phyloP scores from a whole-genome alignment of 2,113 vertebrate species.

The Zosterops pallidus region DNA sequence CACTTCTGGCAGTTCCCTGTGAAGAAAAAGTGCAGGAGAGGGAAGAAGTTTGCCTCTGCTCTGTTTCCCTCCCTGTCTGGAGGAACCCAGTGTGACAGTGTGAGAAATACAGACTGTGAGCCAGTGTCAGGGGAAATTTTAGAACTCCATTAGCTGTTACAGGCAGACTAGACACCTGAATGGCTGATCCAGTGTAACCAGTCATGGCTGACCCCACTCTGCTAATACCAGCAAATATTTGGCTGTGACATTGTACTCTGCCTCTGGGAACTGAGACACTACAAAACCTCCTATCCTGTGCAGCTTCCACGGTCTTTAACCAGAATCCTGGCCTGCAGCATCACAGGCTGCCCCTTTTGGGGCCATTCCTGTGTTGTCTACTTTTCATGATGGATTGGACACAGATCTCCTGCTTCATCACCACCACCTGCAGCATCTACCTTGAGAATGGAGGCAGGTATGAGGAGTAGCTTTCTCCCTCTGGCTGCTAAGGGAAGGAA shows the following conservation, averaged over 20 bases:
- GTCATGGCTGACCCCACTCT: background rate
- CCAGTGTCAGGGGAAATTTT: background rate
- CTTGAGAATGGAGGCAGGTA: background rate
- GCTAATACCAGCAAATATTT: background rate
- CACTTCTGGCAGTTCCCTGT: background rate
- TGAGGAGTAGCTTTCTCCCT: background rate
- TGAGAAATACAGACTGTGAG: background rate
- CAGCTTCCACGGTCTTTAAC: background rate
- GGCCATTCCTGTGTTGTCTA: background rate
- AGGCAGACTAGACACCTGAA: background rate
- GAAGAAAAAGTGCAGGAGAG: background rate
- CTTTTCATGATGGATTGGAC: background rate
- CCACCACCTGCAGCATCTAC: background rate
- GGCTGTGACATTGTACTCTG: background rate
- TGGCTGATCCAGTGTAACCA: background rate
- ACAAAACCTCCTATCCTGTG: background rate
- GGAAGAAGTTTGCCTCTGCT: background rate
- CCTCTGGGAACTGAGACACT: background rate
- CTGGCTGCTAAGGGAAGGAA: background rate
- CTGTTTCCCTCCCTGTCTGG: background rate
- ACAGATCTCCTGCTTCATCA: background rate
- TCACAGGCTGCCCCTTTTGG: background rate
- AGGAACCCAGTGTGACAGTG: background rate
- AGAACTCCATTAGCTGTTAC: background rate
- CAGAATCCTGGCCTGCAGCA: background rate